Conservation (phyloP, 2,888 invertebrate species). For the Catonia carolina region DNA sequence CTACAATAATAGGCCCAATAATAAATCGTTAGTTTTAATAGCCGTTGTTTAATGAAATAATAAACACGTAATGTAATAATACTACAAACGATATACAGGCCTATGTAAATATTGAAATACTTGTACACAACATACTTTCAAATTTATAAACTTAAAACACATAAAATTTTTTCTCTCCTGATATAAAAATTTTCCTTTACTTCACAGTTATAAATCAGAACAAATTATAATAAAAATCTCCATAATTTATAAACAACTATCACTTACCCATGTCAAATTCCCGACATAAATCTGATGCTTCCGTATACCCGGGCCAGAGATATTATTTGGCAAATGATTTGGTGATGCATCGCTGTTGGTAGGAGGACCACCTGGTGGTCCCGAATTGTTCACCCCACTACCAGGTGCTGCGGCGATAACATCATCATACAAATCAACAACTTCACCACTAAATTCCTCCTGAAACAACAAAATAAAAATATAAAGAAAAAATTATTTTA, state of each 20-base stretch:
- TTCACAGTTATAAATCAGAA: too few relatives aligned
- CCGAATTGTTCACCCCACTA: constrained; percentile 24
- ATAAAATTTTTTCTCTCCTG: too few relatives aligned
- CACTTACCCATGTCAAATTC: constrained; percentile 90
- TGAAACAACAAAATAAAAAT: constrained; percentile 39
- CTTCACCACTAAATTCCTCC: constrained; percentile 79
- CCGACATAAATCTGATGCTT: constrained; percentile 93
- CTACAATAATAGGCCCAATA: too few relatives aligned
- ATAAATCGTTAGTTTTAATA: too few relatives aligned
- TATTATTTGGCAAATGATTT: constrained; percentile 61
- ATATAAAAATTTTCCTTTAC: too few relatives aligned
- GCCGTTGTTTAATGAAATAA: too few relatives aligned
- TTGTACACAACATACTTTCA: too few relatives aligned
- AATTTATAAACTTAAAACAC: too few relatives aligned
- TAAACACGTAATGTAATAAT: too few relatives aligned
- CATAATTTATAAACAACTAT: neutral
- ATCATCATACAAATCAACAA: constrained; percentile 92
- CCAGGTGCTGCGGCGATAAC: constrained; percentile 75
- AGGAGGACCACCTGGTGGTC: constrained; percentile 21
- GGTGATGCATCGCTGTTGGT: constrained; percentile 59
- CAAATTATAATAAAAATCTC: too few relatives aligned
- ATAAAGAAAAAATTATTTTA: neutral
- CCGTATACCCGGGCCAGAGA: constrained; percentile 57
- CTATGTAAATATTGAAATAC: too few relatives aligned
- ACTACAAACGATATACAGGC: too few relatives aligned